These are phyloP conservation scores for Ormia ochracea DNA, from an alignment of 2,888 invertebrate species.

Conservation along the genomic window DNA sequence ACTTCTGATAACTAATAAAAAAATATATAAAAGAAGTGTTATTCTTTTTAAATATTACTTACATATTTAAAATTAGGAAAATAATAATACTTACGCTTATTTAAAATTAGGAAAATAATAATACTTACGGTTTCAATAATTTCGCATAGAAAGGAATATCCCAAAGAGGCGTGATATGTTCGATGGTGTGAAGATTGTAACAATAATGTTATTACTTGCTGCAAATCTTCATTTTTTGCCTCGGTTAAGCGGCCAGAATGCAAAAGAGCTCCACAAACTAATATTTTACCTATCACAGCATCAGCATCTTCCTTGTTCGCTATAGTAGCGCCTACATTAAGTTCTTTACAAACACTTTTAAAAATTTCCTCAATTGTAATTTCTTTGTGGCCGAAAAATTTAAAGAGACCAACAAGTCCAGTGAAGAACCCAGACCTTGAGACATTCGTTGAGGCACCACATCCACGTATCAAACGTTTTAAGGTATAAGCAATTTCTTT, in stretches of 20 bases:
- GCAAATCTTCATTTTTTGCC: slow-evolving; percentile 78
- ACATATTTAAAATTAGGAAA: neutral
- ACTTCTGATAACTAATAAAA: slow-evolving; percentile 77
- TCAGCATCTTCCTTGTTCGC: slow-evolving; percentile 83
- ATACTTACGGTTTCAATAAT: slow-evolving; percentile 79
- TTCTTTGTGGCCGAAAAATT: slow-evolving; percentile 73
- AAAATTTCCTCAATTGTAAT: slow-evolving; percentile 79
- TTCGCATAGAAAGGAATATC: slow-evolving; percentile 81
- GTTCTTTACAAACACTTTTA: slow-evolving; percentile 81
- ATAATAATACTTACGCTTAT: too few species aligned
- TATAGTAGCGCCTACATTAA: slow-evolving; percentile 78
- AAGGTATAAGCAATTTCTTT: slow-evolving; percentile 82
- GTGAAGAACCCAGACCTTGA: slow-evolving; percentile 84
- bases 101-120: neutral
- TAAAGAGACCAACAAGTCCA: slow-evolving; percentile 81
- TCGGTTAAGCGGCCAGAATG: slow-evolving; percentile 80
- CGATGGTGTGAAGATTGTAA: slow-evolving; percentile 67
- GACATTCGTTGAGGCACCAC: slow-evolving; percentile 82
- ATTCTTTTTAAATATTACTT: too few species aligned
- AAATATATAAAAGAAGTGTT: too few species aligned
- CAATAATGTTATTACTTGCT: slow-evolving; percentile 76
- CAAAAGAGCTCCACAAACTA: slow-evolving; percentile 84
- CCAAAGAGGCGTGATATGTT: slow-evolving; percentile 73
- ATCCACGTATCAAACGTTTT: slow-evolving; percentile 83
- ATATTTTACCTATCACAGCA: slow-evolving; percentile 83